These are phyloP conservation scores for Dexiosoma caninum DNA, from an alignment of 2,888 invertebrate genomes.

Conservation along the genomic window DNA sequence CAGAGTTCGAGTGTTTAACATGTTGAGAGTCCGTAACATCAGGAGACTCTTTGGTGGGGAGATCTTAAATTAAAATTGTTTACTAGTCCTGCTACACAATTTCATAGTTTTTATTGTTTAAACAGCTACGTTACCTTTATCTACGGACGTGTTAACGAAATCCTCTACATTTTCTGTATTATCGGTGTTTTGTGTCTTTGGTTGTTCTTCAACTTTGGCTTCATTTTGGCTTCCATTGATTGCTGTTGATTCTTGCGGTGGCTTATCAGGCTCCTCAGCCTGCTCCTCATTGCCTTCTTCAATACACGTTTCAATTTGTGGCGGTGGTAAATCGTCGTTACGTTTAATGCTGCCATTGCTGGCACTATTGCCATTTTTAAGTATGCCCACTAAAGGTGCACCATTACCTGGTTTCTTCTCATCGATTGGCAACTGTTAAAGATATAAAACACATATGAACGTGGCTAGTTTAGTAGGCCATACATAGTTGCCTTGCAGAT, in stretches of 20 bases:
- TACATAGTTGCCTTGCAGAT: slow-evolving; percentile 24
- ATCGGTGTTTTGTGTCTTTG: slow-evolving; percentile 8
- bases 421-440: slow-evolving; percentile 74
- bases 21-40: not conserved
- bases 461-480: not conserved
- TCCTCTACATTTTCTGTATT: slow-evolving; percentile 23
- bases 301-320: slow-evolving; percentile 66
- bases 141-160: not conserved
- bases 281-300: slow-evolving; percentile 73
- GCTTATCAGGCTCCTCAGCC: slow-evolving; percentile 52
- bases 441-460: not conserved
- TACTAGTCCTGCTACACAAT: not conserved
- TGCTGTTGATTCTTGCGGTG: slow-evolving; percentile 15
- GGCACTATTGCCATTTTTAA: slow-evolving; percentile 76
- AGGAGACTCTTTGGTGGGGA: slow-evolving; percentile 43
- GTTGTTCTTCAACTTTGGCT: slow-evolving; percentile 36
- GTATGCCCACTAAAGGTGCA: slow-evolving; percentile 75
- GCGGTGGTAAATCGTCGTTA: slow-evolving; percentile 67
- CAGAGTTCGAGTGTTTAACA: not conserved
- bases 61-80: slow-evolving; percentile 37
- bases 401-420: slow-evolving; percentile 73
- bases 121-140: slow-evolving; percentile 24
- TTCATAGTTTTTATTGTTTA: not conserved
- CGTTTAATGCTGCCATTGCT: slow-evolving; percentile 67
- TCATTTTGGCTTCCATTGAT: slow-evolving; percentile 36